phyloP scores from a whole-genome alignment of 2,113 vertebrate species.

The Aspiorhynchus laticeps region DNA sequence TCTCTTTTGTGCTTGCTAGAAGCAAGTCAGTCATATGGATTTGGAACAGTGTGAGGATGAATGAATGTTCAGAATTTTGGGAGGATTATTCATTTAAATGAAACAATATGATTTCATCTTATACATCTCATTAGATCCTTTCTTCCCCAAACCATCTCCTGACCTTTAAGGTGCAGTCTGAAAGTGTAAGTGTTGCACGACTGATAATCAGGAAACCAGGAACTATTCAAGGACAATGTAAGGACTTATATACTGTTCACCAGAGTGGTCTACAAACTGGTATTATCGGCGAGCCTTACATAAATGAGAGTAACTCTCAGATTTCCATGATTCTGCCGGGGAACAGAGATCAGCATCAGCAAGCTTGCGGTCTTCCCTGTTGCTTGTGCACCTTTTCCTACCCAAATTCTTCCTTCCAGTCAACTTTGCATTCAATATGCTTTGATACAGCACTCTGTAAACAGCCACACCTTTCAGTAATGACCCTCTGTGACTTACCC shows the following conservation, averaged over 20 bases:
- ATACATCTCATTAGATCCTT: not conserved
- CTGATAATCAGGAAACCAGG: conserved; percentile 27
- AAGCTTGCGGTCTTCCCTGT: no score
- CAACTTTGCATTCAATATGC: no score
- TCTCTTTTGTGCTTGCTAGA: not conserved
- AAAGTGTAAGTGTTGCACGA: not conserved
- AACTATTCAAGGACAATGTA: conserved; percentile 18
- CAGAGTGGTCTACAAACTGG: conserved; percentile 21
- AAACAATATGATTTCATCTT: not conserved
- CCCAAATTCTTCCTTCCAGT: no score
- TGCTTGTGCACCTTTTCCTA: no score
- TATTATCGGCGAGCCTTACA: not conserved
- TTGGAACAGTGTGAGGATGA: not conserved
- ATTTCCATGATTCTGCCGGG: not conserved
- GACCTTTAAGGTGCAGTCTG: not conserved
- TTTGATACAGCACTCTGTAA: no score
- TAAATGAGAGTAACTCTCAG: conserved; percentile 22
- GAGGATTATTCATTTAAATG: not conserved
- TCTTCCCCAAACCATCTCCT: not conserved
- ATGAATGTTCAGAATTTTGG: not conserved
- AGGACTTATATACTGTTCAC: not conserved
- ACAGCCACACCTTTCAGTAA: no score
- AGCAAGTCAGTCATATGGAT: not conserved
- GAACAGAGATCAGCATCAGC: not conserved
- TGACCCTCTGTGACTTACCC: no score